Conservation (phyloP, 2,113 vertebrate genomes). For the Prionailurus viverrinus region DNA sequence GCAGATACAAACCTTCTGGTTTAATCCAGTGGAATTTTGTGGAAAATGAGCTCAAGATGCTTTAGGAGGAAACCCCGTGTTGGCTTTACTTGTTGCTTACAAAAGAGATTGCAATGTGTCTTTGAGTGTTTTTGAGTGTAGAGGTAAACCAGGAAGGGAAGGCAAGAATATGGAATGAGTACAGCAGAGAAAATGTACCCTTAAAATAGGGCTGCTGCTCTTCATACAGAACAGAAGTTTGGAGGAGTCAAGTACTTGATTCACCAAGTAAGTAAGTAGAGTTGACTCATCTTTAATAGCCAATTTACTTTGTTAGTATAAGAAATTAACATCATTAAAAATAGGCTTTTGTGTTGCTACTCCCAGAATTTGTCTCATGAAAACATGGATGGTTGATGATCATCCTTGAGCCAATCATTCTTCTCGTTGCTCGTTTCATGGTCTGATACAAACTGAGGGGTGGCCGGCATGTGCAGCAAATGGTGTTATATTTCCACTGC, state of each 20-base stretch:
- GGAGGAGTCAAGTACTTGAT: background rate
- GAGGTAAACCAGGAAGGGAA: background rate
- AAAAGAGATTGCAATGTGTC: background rate
- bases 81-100: slow-evolving; percentile 38
- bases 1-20: background rate
- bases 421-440: background rate
- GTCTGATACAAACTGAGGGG: background rate
- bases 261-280: background rate
- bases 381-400: background rate
- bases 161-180: background rate
- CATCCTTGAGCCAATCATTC: background rate
- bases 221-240: background rate
- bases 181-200: background rate
- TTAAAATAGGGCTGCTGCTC: background rate
- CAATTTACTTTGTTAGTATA: slow-evolving; percentile 6
- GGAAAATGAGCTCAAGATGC: slow-evolving; percentile 44
- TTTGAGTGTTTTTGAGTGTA: slow-evolving; percentile 1
- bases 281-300: background rate
- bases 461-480: background rate
- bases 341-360: background rate
- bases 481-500: background rate
- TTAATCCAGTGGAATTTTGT: slow-evolving; percentile 44
- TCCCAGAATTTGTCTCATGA: slow-evolving; percentile 11
- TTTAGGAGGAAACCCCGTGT: background rate
- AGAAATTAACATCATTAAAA: background rate